Conservation (phyloP, 2,888 invertebrate genomes). For the Clanis bilineata region DNA sequence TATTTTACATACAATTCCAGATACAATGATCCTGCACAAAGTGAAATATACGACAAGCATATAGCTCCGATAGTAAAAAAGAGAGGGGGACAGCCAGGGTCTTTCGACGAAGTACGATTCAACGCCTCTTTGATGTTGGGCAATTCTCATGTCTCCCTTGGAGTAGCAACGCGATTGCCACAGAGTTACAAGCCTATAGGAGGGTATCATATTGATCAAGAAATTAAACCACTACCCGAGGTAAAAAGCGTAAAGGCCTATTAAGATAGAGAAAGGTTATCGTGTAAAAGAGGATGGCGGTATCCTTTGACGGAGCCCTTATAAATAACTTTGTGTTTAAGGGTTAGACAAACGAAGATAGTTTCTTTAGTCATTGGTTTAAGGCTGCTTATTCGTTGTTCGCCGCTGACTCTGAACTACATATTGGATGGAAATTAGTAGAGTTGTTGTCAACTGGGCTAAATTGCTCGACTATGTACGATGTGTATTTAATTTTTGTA, state of each 20-base stretch:
- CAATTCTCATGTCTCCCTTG: constrained; percentile 25
- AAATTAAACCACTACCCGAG: constrained; percentile 31
- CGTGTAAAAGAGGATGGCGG: no score
- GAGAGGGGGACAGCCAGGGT: constrained; percentile 23
- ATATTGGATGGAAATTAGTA: no score
- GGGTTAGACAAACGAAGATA: no score
- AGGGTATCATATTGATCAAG: constrained; percentile 33
- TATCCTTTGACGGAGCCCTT: no score
- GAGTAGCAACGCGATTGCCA: constrained; percentile 20
- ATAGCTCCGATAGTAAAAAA: constrained; percentile 20
- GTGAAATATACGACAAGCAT: background rate
- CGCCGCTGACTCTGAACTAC: no score
- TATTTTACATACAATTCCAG: background rate
- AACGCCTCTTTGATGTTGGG: constrained; percentile 25
- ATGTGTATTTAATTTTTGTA: no score
- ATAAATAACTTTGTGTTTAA: no score
- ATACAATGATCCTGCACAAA: constrained; percentile 1
- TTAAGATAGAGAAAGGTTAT: no score
- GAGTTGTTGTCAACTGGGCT: no score
- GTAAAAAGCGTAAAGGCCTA: constrained; percentile 21
- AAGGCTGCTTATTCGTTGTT: no score
- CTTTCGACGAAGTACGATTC: constrained; percentile 24
- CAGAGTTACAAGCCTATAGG: constrained; percentile 30
- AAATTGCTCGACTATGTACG: no score
- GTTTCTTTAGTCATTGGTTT: no score